phyloP scores from a whole-genome alignment of 2,888 invertebrate species.

The Atethmia centrago region DNA sequence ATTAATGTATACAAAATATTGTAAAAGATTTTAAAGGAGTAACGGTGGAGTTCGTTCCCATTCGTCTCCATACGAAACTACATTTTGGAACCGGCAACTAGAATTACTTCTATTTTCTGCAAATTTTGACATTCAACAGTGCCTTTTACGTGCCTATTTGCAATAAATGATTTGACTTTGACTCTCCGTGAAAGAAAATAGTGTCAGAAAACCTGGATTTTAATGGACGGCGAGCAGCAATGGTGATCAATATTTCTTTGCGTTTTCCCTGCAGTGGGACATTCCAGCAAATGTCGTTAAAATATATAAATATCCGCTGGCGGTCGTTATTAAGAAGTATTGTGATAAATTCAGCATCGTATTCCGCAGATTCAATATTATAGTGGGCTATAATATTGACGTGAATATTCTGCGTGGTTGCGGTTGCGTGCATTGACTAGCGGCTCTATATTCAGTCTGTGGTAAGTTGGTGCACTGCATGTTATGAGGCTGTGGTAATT shows the following conservation, averaged over 20 bases:
- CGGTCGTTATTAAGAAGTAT: conserved; percentile 38
- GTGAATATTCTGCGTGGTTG: conserved; percentile 37
- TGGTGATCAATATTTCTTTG: conserved; percentile 21
- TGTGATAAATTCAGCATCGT: conserved; percentile 32
- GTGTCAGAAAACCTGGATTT: not conserved
- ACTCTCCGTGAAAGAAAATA: not conserved
- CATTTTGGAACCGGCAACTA: too few species aligned
- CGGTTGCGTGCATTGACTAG: conserved; percentile 29
- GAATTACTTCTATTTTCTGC: too few species aligned
- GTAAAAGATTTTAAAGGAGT: too few species aligned
- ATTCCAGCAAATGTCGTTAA: conserved; percentile 15
- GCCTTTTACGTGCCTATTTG: too few species aligned
- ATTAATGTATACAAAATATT: too few species aligned
- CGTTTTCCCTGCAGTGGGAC: not conserved
- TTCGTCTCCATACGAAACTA: too few species aligned
- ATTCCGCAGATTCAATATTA: conserved; percentile 30
- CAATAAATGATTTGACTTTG: too few species aligned
- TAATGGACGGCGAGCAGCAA: not conserved
- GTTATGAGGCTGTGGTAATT: conserved; percentile 25
- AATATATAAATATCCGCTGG: conserved; percentile 43
- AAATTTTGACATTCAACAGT: too few species aligned
- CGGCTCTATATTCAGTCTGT: conserved; percentile 1
- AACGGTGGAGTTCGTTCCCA: too few species aligned
- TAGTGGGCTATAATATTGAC: conserved; percentile 27
- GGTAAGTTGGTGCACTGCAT: conserved; percentile 13